phyloP scores from a whole-genome alignment of 2,113 vertebrate species.

The Orthonyx spaldingii region DNA sequence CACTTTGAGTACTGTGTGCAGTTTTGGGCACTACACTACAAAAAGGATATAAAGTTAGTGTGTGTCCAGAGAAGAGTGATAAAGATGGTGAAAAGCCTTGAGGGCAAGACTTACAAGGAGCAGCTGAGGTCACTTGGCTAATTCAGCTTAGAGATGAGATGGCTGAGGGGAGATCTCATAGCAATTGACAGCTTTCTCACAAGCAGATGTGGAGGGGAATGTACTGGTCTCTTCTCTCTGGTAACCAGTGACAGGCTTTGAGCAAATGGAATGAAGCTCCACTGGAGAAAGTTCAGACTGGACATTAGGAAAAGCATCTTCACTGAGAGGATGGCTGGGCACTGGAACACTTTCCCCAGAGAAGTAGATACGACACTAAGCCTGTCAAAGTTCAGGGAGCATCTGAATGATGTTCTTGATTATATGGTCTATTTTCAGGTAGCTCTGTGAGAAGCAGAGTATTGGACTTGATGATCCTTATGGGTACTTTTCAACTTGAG shows the following conservation, averaged over 20 bases:
- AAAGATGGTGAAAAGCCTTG: not conserved
- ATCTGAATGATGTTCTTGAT: not conserved
- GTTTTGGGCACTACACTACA: not conserved
- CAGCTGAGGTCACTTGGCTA: not conserved
- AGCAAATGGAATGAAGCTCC: not conserved
- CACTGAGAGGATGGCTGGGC: not conserved
- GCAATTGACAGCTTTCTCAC: not conserved
- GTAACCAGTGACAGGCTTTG: accelerated
- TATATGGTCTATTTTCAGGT: not conserved
- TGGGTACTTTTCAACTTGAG: not conserved
- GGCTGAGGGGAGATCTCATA: not conserved
- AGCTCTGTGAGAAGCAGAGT: not conserved
- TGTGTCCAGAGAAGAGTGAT: not conserved
- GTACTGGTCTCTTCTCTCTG: not conserved
- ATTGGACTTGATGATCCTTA: not conserved
- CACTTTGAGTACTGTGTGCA: not conserved
- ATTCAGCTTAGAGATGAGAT: not conserved
- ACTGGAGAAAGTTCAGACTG: not conserved
- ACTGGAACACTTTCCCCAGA: not conserved
- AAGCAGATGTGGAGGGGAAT: not conserved
- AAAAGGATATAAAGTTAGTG: not conserved
- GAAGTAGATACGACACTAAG: not conserved
- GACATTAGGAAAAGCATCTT: not conserved
- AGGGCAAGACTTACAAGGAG: not conserved
- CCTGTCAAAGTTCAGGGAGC: not conserved